phyloP scores from a whole-genome alignment of 2,888 invertebrate species.

The Hyppa rectilinea region DNA sequence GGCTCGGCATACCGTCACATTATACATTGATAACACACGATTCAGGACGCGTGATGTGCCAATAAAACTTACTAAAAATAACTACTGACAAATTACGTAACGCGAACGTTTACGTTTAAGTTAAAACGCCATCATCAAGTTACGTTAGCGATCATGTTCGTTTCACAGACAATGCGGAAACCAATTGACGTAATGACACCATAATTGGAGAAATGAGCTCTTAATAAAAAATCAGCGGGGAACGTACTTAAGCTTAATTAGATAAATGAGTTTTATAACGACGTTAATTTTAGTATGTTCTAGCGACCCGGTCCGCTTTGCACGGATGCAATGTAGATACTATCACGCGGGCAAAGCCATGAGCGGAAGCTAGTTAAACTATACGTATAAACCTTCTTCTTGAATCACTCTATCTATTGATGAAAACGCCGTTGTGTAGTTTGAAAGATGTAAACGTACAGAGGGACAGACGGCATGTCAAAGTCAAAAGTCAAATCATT shows the following conservation, averaged over 20 bases:
- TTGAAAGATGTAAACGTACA: too few species aligned
- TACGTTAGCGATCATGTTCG: slow-evolving; percentile 49
- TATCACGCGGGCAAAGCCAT: too few species aligned
- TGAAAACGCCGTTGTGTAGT: too few species aligned
- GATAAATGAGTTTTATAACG: slow-evolving; percentile 58
- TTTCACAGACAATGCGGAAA: slow-evolving; percentile 55
- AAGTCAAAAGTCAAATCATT: too few species aligned
- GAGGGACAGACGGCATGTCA: too few species aligned
- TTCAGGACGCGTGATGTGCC: slow-evolving; percentile 59
- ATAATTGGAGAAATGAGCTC: slow-evolving; percentile 70
- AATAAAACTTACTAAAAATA: slow-evolving; percentile 59
- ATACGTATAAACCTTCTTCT: too few species aligned
- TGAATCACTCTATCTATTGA: too few species aligned
- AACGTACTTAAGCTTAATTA: slow-evolving; percentile 71
- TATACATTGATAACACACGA: slow-evolving; percentile 65
- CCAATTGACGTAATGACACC: slow-evolving; percentile 65
- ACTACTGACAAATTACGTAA: slow-evolving; percentile 34
- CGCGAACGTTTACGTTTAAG: slow-evolving; percentile 51
- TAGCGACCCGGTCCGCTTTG: too few species aligned
- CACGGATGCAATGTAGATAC: too few species aligned
- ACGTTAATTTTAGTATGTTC: slow-evolving; percentile 46
- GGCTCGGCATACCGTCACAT: slow-evolving; percentile 56
- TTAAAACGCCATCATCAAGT: slow-evolving; percentile 48
- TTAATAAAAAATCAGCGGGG: slow-evolving; percentile 77
- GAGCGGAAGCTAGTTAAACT: too few species aligned